Percentiles rank a stretch among this genome's conserved stretches.
Conservation (phyloP, 2,888 invertebrate species). For the Hybos culiciformis region DNA sequence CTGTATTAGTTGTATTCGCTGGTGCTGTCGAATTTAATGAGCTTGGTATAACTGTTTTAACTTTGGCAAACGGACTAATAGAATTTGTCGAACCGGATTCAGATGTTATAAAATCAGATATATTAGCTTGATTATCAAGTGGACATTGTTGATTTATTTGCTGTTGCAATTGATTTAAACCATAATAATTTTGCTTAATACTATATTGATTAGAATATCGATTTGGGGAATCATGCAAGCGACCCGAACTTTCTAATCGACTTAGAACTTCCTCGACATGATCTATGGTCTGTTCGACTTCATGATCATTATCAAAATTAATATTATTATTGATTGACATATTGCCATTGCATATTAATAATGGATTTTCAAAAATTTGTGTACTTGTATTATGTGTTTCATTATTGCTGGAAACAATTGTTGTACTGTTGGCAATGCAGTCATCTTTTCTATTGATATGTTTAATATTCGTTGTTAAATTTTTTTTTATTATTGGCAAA, state of each 20-base stretch:
- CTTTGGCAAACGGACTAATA: neutral
- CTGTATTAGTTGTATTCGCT: too few species aligned
- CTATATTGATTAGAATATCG: neutral
- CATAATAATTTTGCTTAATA: neutral
- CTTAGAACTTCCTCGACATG: conserved; percentile 13
- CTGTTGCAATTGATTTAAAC: neutral
- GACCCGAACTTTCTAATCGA: conserved; percentile 13
- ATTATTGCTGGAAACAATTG: neutral
- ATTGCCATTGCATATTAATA: too few species aligned
- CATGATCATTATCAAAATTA: conserved; percentile 11
- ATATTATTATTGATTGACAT: conserved; percentile 9
- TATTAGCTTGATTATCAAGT: too few species aligned
- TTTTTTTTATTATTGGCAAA: neutral
- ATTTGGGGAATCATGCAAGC: too few species aligned
- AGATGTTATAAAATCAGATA: neutral
- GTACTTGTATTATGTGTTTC: neutral
- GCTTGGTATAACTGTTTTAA: neutral
- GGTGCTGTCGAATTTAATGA: neutral
- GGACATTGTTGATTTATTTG: neutral
- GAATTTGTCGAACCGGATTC: too few species aligned
- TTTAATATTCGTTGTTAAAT: conserved; percentile 7
- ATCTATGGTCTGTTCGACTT: conserved; percentile 14
- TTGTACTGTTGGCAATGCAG: neutral
- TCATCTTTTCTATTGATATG: neutral
- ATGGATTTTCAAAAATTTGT: neutral